phyloP scores from a whole-genome alignment of 2,888 invertebrate species.

The Aradus depressus region DNA sequence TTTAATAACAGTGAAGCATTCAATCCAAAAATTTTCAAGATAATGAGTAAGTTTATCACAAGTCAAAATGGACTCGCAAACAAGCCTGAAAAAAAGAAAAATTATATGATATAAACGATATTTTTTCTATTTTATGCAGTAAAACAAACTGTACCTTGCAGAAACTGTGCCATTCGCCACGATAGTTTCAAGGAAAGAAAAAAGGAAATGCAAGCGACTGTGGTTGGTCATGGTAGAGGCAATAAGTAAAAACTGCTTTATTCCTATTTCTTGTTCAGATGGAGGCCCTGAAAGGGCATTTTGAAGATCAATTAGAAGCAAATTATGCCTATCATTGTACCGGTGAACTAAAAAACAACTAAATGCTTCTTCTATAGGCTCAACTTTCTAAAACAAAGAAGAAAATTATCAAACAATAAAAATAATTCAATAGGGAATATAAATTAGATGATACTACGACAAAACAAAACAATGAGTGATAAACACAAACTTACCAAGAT shows the following conservation, averaged over 20 bases:
- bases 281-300: slow-evolving; percentile 51
- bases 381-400: slow-evolving; percentile 52
- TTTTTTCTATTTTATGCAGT: background rate
- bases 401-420: background rate
- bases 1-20: slow-evolving; percentile 71
- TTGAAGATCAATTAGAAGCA: slow-evolving; percentile 58
- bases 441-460: background rate
- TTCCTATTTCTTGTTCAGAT: slow-evolving; percentile 62
- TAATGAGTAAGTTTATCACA: slow-evolving; percentile 72
- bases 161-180: slow-evolving; percentile 61
- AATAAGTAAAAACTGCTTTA: slow-evolving; percentile 61
- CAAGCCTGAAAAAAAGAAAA: slow-evolving; percentile 46
- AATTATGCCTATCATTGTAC: slow-evolving; percentile 49
- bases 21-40: slow-evolving; percentile 80
- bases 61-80: slow-evolving; percentile 75
- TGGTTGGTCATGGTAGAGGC: slow-evolving; percentile 63
- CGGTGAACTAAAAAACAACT: slow-evolving; percentile 75
- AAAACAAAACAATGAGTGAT: background rate
- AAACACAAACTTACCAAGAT: slow-evolving; percentile 46
- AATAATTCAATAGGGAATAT: background rate
- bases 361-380: slow-evolving; percentile 79
- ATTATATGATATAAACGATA: background rate
- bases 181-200: slow-evolving; percentile 61
- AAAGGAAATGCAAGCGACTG: slow-evolving; percentile 60
- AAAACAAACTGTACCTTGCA: slow-evolving; percentile 44